Base-by-base conservation (phyloP, 2,797 vertebrate species). In the Alosa sapidissima region DNA sequence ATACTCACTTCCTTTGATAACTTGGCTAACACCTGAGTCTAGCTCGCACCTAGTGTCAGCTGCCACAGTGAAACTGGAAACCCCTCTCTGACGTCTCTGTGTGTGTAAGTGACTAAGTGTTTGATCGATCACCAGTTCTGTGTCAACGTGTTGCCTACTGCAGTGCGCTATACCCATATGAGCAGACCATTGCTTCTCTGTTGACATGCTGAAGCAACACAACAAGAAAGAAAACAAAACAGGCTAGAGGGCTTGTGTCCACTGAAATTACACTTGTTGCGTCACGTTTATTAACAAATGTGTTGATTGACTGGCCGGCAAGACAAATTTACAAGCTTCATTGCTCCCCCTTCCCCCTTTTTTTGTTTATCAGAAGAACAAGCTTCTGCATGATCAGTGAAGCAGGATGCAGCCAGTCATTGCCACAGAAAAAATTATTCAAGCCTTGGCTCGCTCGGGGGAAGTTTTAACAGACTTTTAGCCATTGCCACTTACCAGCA, bases 331-430 rank as follows among this genome's bases (percentile, higher is more conserved):
- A 47, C 36, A 19, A 45, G 41, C 72, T 19, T 7, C 36, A 78
- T 10, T 72, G 28, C 33, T 10, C 28, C n/a, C 55, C 19, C 19
- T 16, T 16, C 3, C 55, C 21, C n/a, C 6, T 5, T n/a, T 24
- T n/a, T 10, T 62, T 62, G 21, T 62, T 62, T 78, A 78, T 45
- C 41, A 47, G 72, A 78, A 52, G 68, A 62, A 24, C 88, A 87
- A 81, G 52, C 78, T 28, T 21, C 24, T 54, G 48, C 51, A 10
- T 47, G 36, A 33, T n/a, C 75, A 3, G 58, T 41, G 45, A 81
- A 83, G 86, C 81, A 82, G 86, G 87, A 86, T 75, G 75, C 81
- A 82, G 52, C 58, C 87, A 68, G 33, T 28, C 41, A 72, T n/a
- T 45, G 49, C 82, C 28, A 47, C 16, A 78, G 5, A 78, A 68